Evolutionary conservation across 2,113 vertebrate genomes (phyloP), one percentile per base, ranked within the genome.

Genomic region (Silurus asotus): DNA sequence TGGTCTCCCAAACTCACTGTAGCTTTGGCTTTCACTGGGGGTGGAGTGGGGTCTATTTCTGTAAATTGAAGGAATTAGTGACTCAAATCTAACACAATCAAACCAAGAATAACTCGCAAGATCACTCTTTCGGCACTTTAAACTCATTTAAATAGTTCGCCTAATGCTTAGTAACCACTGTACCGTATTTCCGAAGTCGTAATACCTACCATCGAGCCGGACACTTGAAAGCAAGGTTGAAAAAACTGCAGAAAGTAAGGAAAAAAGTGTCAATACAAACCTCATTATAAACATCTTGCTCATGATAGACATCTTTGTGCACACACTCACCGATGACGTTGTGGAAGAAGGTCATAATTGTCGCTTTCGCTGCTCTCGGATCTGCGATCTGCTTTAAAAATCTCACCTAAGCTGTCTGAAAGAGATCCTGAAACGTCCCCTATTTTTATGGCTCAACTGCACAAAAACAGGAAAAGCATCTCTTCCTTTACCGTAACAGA

Each of bases 311-410:
- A 8, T 64, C 4, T 0, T 2, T n/a, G 83, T 2, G 37, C 45
- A 64, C 72, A 82, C 88, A 92, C 93, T 93, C 87, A 95, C 94
- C 89, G 0, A 92, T 75, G 5, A 92, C 75, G 25, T 3, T 83
- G 48, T 88, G 45, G 5, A 90, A 11, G 2, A 14, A 6, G 28
- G 91, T 75, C 93, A 94, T 94, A 23, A 25, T 88, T 49, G 11
- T 11, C 1, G 11, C 5, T 37, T 37, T 37, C 37, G 55, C 49
- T 58, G 56, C 64, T 74, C 69, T 19, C 69, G 8, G 23, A 53
- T 59, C 49, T 37, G 56, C n/a, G 11, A 15, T 25, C 51, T 51
- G 86, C 14, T 23, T 51, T 28, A 62, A 77, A 20, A 82, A 19
- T 17, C 2, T 20, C 65, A 5, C 53, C 3, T 81, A 25, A 5